Conservation (phyloP, 1,140 invertebrate genomes). For the Berghia stephanieae region DNA sequence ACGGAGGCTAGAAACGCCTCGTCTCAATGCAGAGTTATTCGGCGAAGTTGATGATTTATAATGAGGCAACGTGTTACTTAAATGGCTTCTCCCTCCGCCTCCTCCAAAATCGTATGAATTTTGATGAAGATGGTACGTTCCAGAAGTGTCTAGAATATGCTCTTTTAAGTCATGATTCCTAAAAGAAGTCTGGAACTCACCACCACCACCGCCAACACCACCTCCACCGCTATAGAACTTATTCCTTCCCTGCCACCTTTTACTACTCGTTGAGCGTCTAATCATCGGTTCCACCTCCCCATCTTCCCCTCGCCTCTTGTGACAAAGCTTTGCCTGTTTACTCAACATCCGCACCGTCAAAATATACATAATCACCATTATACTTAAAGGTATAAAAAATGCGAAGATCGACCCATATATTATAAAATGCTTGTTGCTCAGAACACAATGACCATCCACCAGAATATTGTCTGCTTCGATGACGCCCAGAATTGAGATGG, state of each 20-base stretch:
- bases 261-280: conserved; percentile 46
- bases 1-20: too few species aligned
- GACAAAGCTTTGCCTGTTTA: conserved; percentile 51
- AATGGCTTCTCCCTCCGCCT: too few species aligned
- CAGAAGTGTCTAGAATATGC: neutral
- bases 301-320: conserved; percentile 34
- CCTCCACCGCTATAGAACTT: conserved; percentile 9
- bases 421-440: conserved; percentile 74
- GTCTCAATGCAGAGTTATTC: too few species aligned
- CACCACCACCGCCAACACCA: neutral
- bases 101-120: too few species aligned
- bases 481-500: conserved; percentile 86
- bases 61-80: too few species aligned
- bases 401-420: conserved; percentile 91
- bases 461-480: conserved; percentile 67
- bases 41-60: too few species aligned
- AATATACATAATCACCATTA: conserved; percentile 93
- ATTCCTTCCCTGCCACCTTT: conserved; percentile 35
- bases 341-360: conserved; percentile 78
- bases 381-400: conserved; percentile 93
- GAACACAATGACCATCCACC: conserved; percentile 74
- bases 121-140: conserved; percentile 12
- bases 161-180: neutral
- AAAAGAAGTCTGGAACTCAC: neutral
- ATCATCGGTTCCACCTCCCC: conserved; percentile 54